A percentile compares a stretch with the other conserved stretches of the same genome.
Conservation (phyloP, 2,113 vertebrate species). For the Gallinago media region DNA sequence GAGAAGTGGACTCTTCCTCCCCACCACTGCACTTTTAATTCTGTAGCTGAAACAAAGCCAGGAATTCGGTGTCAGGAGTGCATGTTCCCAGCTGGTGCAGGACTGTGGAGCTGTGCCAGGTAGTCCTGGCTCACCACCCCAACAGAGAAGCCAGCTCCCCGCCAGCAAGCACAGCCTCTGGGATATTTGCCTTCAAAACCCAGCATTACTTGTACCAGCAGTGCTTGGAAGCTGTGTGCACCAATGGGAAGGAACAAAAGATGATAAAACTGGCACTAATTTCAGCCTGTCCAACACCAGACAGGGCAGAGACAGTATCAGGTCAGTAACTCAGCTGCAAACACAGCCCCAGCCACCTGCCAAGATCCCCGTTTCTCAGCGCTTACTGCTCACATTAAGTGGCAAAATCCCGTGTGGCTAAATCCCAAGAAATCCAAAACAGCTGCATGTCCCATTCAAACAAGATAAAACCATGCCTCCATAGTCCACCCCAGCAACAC, state of each 20-base stretch:
- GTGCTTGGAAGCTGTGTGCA: not conserved
- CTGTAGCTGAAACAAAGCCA: not conserved
- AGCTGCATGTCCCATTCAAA: not conserved
- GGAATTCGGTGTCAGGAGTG: not conserved
- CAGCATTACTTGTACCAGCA: not conserved
- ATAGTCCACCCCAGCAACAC: not conserved
- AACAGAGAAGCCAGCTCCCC: not conserved
- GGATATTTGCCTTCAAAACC: not conserved
- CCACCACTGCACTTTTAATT: accelerated
- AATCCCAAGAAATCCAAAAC: not conserved
- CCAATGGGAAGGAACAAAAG: not conserved
- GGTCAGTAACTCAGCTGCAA: not conserved
- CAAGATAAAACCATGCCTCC: not conserved
- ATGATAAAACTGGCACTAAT: not conserved
- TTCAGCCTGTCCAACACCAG: not conserved
- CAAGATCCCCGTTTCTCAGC: not conserved
- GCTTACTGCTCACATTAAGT: not conserved
- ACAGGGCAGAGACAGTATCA: not conserved
- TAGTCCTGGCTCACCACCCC: not conserved
- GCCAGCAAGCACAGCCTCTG: not conserved
- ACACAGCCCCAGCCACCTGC: not conserved
- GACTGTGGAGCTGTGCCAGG: not conserved
- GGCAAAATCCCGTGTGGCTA: not conserved
- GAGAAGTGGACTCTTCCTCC: not conserved
- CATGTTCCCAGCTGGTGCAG: not conserved